Evolutionary conservation across 2,888 invertebrate species (phyloP).

Genomic region (Augochlorella aurata): DNA sequence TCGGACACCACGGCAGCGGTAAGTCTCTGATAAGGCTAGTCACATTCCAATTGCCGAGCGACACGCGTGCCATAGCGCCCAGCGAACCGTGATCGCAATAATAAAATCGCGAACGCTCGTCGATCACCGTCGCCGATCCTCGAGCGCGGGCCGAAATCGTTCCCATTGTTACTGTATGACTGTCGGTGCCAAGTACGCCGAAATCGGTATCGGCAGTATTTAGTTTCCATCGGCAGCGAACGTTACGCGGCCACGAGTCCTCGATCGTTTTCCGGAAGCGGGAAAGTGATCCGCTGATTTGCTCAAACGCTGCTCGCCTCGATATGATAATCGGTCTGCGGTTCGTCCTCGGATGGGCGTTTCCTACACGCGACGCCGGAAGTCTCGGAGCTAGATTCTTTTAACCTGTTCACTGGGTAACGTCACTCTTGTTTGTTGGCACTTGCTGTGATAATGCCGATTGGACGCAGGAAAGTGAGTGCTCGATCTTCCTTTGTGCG

Average conservation of each 20-base stretch:
- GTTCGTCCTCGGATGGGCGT: conserved; percentile 14
- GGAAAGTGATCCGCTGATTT: neutral
- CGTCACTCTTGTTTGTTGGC: neutral
- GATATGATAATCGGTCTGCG: neutral
- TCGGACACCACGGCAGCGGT: conserved; percentile 63
- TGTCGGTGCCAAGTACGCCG: neutral
- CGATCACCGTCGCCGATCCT: neutral
- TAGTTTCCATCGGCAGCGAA: neutral
- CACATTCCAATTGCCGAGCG: conserved; percentile 61
- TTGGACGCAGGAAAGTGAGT: neutral
- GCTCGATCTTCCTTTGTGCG: neutral
- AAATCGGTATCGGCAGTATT: neutral
- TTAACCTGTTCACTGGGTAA: neutral
- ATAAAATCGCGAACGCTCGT: conserved; percentile 20
- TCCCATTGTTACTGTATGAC: neutral
- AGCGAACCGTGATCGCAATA: conserved; percentile 50
- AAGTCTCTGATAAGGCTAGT: conserved; percentile 68
- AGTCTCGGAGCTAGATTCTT: neutral
- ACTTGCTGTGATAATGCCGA: neutral
- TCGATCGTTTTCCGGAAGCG: neutral
- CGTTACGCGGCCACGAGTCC: neutral
- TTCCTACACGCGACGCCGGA: neutral
- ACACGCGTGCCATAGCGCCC: conserved; percentile 40
- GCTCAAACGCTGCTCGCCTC: neutral
- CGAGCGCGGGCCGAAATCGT: neutral